A percentile compares a stretch with the other conserved stretches of the same genome.
These are phyloP conservation scores for Myotis myotis DNA, from an alignment of 2,797 vertebrate genomes.

Conservation along the genomic window DNA sequence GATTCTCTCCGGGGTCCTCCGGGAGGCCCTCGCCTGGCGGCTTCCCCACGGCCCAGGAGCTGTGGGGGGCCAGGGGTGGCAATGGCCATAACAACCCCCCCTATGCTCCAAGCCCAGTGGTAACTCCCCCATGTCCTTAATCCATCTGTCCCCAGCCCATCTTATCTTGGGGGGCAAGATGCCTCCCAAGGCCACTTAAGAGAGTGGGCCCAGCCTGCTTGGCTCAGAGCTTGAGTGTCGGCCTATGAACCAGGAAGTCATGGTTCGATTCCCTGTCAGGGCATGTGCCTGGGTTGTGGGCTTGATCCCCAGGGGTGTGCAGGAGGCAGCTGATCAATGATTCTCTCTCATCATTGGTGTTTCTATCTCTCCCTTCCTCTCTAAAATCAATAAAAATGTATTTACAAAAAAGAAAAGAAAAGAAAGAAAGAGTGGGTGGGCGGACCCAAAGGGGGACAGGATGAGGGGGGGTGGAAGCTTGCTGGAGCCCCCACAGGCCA, in stretches of 20 bases:
- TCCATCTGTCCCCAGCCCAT: neutral
- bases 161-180: neutral
- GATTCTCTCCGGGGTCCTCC: neutral
- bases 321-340: too few species aligned
- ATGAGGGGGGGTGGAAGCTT: neutral
- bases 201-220: too few species aligned
- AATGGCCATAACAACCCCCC: neutral
- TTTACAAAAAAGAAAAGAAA: too few species aligned
- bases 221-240: neutral
- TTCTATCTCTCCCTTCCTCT: too few species aligned
- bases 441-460: neutral
- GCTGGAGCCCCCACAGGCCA: neutral
- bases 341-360: too few species aligned
- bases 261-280: too few species aligned
- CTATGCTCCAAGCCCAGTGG: neutral
- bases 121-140: neutral
- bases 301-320: too few species aligned
- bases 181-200: neutral
- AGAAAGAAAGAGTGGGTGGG: neutral
- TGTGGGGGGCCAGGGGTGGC: neutral
- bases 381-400: too few species aligned
- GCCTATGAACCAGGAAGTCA: too few species aligned
- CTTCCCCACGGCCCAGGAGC: neutral
- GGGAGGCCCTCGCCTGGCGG: neutral
- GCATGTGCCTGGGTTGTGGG: too few species aligned